phyloP scores from a whole-genome alignment of 1,140 invertebrate genomes.

The Papilio polyxenes region DNA sequence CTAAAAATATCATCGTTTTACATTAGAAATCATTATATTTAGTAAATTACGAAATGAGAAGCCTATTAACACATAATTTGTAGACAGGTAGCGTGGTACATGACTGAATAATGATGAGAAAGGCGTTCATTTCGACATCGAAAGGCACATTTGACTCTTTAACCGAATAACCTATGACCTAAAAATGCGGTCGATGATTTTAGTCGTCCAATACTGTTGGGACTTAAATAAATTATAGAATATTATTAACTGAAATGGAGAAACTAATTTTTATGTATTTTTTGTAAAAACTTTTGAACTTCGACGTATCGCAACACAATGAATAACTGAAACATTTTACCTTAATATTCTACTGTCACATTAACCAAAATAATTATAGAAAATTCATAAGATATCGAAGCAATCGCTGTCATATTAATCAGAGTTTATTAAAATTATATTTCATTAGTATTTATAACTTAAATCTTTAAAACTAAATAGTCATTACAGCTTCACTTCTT shows the following conservation, averaged over 20 bases:
- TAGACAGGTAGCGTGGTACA: constrained; percentile 2
- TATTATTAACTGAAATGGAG: neutral
- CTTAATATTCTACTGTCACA: neutral
- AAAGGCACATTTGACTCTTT: constrained; percentile 18
- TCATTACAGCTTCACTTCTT: neutral
- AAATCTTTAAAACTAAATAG: neutral
- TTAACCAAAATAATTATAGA: too few species aligned
- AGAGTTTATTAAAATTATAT: neutral
- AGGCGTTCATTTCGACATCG: constrained; percentile 15
- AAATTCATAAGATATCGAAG: neutral
- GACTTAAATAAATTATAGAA: neutral
- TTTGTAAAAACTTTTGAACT: neutral
- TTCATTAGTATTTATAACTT: constrained; percentile 6
- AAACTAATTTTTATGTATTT: neutral
- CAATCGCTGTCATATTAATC: neutral
- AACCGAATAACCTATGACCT: constrained; percentile 32
- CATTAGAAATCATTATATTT: constrained; percentile 15
- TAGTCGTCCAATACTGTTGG: neutral
- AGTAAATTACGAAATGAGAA: constrained; percentile 5
- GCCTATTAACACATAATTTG: constrained; percentile 10
- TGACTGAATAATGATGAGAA: constrained; percentile 17
- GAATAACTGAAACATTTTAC: neutral
- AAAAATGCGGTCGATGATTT: constrained; percentile 14
- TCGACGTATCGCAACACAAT: neutral
- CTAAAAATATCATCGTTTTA: neutral